phyloP scores from a whole-genome alignment of 1,140 invertebrate genomes.

The Lepidurus couesii region DNA sequence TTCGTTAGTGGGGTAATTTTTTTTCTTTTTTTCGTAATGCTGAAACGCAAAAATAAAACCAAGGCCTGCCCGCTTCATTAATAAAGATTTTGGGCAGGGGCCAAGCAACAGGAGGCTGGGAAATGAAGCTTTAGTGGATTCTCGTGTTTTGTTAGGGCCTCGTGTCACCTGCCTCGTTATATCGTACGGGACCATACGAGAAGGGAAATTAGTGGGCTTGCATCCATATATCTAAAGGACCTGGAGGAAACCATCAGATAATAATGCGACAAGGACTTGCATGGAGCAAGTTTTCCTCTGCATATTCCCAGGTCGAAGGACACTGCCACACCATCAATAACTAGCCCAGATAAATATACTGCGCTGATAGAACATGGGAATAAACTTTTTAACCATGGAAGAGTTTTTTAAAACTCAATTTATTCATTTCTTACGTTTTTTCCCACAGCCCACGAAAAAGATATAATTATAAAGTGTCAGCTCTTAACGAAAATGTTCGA shows the following conservation, averaged over 20 bases:
- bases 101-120: constrained; percentile 5
- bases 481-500: not conserved
- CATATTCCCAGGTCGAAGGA: constrained; percentile 1
- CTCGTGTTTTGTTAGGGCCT: constrained; percentile 2
- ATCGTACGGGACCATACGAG: constrained; percentile 1
- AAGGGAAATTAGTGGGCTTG: constrained; percentile 15
- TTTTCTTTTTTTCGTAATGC: not conserved
- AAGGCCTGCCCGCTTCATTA: not conserved
- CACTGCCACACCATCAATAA: constrained; percentile 10
- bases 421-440: not conserved
- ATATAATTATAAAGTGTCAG: constrained; percentile 1
- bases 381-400: not conserved
- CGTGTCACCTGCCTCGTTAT: constrained; percentile 3
- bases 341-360: not conserved
- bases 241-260: constrained; percentile 9
- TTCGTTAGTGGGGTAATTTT: not conserved
- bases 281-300: not conserved
- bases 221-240: not conserved
- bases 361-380: not conserved
- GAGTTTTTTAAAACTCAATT: too few species aligned
- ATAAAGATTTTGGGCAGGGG: not conserved
- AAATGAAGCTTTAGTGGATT: constrained; percentile 13
- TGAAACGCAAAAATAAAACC: not conserved
- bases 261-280: not conserved
- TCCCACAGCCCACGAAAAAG: not conserved